Conservation (phyloP, 1,140 invertebrate genomes). For the Magallana ariakensis region DNA sequence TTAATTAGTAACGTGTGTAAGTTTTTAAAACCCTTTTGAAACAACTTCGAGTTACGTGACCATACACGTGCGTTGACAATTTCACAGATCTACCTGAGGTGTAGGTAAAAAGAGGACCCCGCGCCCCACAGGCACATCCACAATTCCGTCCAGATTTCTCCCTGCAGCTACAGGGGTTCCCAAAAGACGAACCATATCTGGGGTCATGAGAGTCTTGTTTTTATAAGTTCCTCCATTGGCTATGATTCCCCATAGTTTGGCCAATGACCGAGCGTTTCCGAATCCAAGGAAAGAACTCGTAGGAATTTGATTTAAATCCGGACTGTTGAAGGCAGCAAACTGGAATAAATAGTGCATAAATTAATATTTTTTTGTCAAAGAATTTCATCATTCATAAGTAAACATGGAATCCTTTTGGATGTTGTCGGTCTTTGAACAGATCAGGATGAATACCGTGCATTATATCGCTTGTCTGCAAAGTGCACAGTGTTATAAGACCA, state of each 20-base stretch:
- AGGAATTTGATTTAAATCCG: slow-evolving; percentile 50
- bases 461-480: too few relatives aligned
- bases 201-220: slow-evolving; percentile 46
- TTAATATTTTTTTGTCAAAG: too few relatives aligned
- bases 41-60: too few relatives aligned
- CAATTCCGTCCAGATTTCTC: slow-evolving; percentile 29
- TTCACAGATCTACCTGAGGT: neutral
- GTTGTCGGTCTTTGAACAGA: too few relatives aligned
- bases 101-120: slow-evolving; percentile 40
- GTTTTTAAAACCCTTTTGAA: too few relatives aligned
- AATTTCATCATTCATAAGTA: too few relatives aligned
- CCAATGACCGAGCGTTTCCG: slow-evolving; percentile 74
- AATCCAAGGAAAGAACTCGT: slow-evolving; percentile 65
- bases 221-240: slow-evolving; percentile 58
- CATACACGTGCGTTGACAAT: too few relatives aligned
- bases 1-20: too few relatives aligned
- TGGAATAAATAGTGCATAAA: neutral
- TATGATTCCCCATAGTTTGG: slow-evolving; percentile 67
- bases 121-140: neutral
- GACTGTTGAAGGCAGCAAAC: slow-evolving; percentile 48
- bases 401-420: too few relatives aligned
- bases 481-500: too few relatives aligned
- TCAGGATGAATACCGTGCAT: too few relatives aligned
- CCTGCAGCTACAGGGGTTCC: neutral
- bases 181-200: slow-evolving; percentile 46